These are phyloP conservation scores for Clytia hemisphaerica DNA, from an alignment of 30 jellyfish, hydroid and myxozoan genomes.

Conservation along the genomic window DNA sequence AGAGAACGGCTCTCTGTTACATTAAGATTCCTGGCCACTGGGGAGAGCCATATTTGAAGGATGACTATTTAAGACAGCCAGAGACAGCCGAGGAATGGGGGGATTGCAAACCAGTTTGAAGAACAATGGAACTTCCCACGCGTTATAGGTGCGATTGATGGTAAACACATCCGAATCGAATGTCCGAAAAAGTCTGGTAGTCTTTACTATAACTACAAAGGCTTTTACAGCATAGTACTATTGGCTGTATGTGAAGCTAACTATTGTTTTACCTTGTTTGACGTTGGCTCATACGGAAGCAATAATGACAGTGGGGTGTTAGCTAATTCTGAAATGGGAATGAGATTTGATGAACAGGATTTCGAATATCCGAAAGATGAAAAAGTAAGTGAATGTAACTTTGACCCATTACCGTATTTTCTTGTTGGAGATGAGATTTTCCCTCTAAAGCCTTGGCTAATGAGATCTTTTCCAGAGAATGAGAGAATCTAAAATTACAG, in stretches of 20 bases:
- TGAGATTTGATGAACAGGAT: background rate
- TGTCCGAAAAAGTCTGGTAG: constrained; percentile 24
- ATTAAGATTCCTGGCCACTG: constrained; percentile 41
- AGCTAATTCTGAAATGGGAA: background rate
- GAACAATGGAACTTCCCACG: constrained; percentile 36
- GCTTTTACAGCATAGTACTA: constrained; percentile 18
- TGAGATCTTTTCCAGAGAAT: constrained; percentile 25
- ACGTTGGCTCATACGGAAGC: constrained; percentile 31
- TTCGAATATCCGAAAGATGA: background rate
- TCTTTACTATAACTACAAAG: constrained; percentile 28
- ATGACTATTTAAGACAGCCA: background rate
- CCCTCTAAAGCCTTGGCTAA: constrained; percentile 33
- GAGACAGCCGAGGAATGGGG: constrained; percentile 14
- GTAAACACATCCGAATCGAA: constrained; percentile 25
- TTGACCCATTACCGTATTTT: constrained; percentile 23
- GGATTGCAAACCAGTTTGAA: background rate
- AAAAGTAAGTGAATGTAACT: background rate
- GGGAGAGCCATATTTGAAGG: constrained; percentile 25
- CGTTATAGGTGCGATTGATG: constrained; percentile 27
- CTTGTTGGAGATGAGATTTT: constrained; percentile 33
- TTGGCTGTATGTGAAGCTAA: constrained; percentile 39
- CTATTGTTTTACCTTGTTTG: constrained; percentile 21
- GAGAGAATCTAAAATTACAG: constrained; percentile 19
- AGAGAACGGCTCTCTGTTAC: constrained; percentile 28
- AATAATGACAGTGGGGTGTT: constrained; percentile 23